Base-by-base conservation (phyloP, 2,888 invertebrate species). In the Agrochola litura region DNA sequence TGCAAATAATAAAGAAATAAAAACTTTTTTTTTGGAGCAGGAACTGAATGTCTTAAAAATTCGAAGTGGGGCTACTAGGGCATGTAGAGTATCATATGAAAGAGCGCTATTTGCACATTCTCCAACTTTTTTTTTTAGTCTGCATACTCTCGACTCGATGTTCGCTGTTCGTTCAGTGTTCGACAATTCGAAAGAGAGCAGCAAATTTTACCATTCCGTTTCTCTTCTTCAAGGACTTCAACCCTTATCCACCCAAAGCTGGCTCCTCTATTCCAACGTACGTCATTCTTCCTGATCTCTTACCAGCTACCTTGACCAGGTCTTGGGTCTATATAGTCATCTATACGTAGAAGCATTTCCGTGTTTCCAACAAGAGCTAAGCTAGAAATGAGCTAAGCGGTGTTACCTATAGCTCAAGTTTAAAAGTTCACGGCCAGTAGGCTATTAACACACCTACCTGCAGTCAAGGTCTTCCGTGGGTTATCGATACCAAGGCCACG, bases 391-490 rank as follows among this genome's bases (percentile, higher is more conserved):
- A 56, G 22, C 30, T 30, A 41, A 66, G 12, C 46, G n/a, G 12
- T 30, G 49, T 63, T 56, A 16, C 43, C 22, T 19, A 25, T 43
- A 41, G 10, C 58, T 64, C 68, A 81, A 84, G 67, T 68, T 68
- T 69, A 72, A n/a, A 10, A 81, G 82, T 85, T 85, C 82, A 81
- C 10, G 85, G 68, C 30, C 46, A 67, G 9, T 0, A 49, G n/a
- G 30, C 56, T 68, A 66, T 54, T 66, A 61, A 54, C 60, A 60
- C 25, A 49, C 25, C 3, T 41, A 41, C 30, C 41, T 10, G 0
- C 60, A 64, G 60, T 61, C 64, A 81, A 85, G 85, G 85, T 73
- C 37, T 63, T 22, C 25, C 14, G 58, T 41, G 49, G 56, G 16
- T 52, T 49, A 56, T 54, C 22, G 19, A 43, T 46, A 30, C 37